Evolutionary conservation across 2,888 invertebrate species (phyloP).

Genomic region (Sussaba pulchella): DNA sequence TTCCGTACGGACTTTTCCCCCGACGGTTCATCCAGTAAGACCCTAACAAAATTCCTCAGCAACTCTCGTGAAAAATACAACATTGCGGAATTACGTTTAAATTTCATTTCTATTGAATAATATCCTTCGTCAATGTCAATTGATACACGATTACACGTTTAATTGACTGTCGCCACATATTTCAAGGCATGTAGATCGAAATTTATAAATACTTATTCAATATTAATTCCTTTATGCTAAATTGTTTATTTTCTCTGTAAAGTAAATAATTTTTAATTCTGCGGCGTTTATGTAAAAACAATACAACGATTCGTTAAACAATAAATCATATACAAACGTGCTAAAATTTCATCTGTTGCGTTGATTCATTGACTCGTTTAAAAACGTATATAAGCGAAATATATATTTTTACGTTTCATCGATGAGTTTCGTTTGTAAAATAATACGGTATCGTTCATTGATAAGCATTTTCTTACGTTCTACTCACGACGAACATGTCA

Average conservation of each 20-base stretch:
- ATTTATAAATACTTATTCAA: constrained; percentile 45
- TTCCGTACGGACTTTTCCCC: too few relatives aligned
- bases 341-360: constrained; percentile 50
- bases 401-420: constrained; percentile 37
- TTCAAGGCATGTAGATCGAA: constrained; percentile 51
- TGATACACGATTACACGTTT: too few relatives aligned
- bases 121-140: too few relatives aligned
- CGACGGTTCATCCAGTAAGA: neutral
- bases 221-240: constrained; percentile 70
- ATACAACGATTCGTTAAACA: constrained; percentile 70
- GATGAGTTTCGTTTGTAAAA: constrained; percentile 40
- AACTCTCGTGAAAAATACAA: constrained; percentile 29
- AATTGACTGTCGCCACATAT: constrained; percentile 50
- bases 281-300: constrained; percentile 74
- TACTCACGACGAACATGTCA: constrained; percentile 27
- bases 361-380: constrained; percentile 47
- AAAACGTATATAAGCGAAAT: constrained; percentile 36
- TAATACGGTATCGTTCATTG: constrained; percentile 42
- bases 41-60: neutral
- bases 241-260: constrained; percentile 75
- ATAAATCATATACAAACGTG: constrained; percentile 61
- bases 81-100: too few relatives aligned
- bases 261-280: constrained; percentile 72
- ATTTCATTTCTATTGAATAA: too few relatives aligned
- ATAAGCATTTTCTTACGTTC: constrained; percentile 28